A percentile compares a stretch with the other conserved stretches of the same genome.
Evolutionary conservation across 2,113 vertebrate species (phyloP).

Genomic region (Neoarius graeffei): DNA sequence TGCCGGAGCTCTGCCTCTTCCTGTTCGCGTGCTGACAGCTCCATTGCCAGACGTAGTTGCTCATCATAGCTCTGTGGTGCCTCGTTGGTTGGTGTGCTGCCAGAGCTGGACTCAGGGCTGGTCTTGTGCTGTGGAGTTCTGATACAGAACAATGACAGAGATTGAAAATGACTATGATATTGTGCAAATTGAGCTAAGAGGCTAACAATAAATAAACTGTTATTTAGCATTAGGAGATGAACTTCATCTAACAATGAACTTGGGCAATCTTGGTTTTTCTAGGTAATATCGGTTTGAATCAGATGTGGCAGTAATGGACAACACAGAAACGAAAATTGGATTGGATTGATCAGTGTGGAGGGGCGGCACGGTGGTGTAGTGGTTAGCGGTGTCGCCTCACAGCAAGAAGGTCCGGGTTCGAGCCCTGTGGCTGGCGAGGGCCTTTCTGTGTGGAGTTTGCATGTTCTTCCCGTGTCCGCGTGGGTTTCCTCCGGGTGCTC

Average conservation of each 20-base stretch:
- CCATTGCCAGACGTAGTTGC: slow-evolving; percentile 94
- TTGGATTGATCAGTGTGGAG: not conserved
- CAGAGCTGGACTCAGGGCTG: slow-evolving; percentile 62
- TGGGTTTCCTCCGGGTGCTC: too few species aligned
- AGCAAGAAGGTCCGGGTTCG: too few species aligned
- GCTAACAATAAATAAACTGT: not conserved
- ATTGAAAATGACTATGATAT: not conserved
- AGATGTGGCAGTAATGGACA: not conserved
- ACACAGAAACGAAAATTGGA: not conserved
- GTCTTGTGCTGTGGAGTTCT: slow-evolving; percentile 85
- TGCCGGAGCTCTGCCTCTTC: slow-evolving; percentile 82
- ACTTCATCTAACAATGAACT: not conserved
- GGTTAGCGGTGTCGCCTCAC: too few species aligned
- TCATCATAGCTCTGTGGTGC: slow-evolving; percentile 83
- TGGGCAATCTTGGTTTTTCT: not conserved
- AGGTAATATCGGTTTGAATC: not conserved
- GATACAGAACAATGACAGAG: slow-evolving; percentile 32
- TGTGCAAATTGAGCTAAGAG: not conserved
- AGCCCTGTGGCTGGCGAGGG: too few species aligned
- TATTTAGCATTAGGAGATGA: not conserved
- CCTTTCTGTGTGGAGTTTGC: too few species aligned
- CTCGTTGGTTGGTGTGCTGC: slow-evolving; percentile 70
- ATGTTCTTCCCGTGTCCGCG: too few species aligned
- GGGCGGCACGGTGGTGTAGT: too few species aligned
- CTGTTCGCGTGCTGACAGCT: slow-evolving; percentile 88